Conservation (phyloP, 2,797 vertebrate species). For the Sarcophilus harrisii region DNA sequence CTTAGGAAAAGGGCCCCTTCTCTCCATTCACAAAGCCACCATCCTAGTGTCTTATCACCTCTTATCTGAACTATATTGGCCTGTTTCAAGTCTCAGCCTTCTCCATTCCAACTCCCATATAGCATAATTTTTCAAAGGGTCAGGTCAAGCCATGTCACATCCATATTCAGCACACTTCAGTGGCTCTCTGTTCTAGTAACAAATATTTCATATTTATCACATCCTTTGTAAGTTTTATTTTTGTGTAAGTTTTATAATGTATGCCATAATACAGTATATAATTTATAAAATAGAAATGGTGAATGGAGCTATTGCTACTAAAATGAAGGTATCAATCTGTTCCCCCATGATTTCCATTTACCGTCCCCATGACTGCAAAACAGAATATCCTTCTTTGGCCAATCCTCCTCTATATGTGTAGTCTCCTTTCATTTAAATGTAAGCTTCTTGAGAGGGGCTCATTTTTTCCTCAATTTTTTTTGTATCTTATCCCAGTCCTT, state of each 20-base stretch:
- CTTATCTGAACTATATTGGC: no score
- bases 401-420: neutral
- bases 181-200: no score
- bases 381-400: neutral
- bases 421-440: neutral
- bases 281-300: neutral
- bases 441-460: neutral
- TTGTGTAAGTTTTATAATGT: neutral
- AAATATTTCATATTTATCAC: neutral
- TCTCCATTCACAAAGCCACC: no score
- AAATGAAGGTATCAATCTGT: neutral
- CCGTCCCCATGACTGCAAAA: neutral
- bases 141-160: neutral
- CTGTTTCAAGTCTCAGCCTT: no score
- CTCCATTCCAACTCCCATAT: no score
- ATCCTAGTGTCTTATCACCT: no score
- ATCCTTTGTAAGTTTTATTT: neutral
- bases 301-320: neutral
- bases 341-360: neutral
- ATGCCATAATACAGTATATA: neutral
- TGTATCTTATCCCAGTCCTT: neutral
- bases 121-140: neutral
- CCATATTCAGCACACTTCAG: no score
- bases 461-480: neutral
- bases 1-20: no score